Evolutionary conservation across 2,888 invertebrate species (phyloP).

Genomic region (Empis stercorea): DNA sequence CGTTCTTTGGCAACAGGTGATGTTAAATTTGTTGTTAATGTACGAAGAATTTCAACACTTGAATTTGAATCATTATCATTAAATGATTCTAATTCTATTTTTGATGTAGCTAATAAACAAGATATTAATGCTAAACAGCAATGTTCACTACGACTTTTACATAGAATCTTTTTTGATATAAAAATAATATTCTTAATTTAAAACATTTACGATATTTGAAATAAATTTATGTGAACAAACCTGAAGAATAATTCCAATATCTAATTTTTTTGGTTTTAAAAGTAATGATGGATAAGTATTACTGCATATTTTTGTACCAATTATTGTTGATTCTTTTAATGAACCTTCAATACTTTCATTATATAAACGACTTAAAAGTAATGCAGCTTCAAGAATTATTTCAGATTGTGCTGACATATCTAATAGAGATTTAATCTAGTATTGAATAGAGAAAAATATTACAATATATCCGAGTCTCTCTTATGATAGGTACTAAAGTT

Average conservation of each 20-base stretch:
- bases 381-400: conserved; percentile 13
- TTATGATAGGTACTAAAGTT: too few relatives aligned
- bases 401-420: conserved; percentile 11
- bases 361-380: conserved; percentile 10
- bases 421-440: conserved; percentile 14
- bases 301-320: conserved; percentile 43
- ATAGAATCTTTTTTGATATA: conserved; percentile 32
- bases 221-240: conserved; percentile 27
- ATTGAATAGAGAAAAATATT: too few relatives aligned
- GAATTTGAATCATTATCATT: conserved; percentile 27
- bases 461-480: too few relatives aligned
- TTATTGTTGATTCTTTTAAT: conserved; percentile 1
- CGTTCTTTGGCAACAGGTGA: conserved; percentile 12
- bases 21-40: conserved; percentile 25
- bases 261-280: conserved; percentile 56
- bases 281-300: conserved; percentile 63
- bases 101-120: conserved; percentile 15
- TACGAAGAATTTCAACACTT: conserved; percentile 31
- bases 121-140: conserved; percentile 50
- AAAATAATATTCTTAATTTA: too few relatives aligned
- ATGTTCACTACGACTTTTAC: conserved; percentile 53
- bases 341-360: conserved; percentile 11
- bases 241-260: conserved; percentile 61
- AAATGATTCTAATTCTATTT: conserved; percentile 13
- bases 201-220: too few relatives aligned